Base-by-base conservation (phyloP, 2,113 vertebrate species). In the Anarhynchus alexandrinus region DNA sequence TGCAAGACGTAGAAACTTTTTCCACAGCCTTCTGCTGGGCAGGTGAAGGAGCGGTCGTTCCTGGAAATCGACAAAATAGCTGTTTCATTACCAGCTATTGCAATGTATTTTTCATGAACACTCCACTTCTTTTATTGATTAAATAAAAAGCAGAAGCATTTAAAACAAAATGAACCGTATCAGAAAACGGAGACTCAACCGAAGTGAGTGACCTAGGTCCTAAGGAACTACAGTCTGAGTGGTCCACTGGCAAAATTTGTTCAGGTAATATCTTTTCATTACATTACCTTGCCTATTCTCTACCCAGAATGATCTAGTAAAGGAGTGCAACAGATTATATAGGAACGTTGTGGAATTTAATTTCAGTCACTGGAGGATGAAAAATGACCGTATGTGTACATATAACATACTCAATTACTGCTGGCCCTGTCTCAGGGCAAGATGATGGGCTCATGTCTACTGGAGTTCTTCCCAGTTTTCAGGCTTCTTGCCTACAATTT, bases 1-100 rank as follows among this genome's bases (percentile, higher is more conserved):
- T 99, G 99, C 30, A 99, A 98, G 72, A 99, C 99, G 5, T 99
- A 99, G 98, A 99, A 99, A 78, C 99, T 99, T 98, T 99, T 99
- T 59, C 99, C 99, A 97, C 99, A 99, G 82, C 99, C 99, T 97
- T 99, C 99, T 25, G 99, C 99, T 42, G 98, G 98, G 59, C 99
- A 99, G 92, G 98, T 98, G 97, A 99, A 99, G 88, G 99, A 99
- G 42, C 99, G 99, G 95, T 99, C 99, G 1, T 99, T 99, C 97
- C 99, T 99, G 93, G 17, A 74, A 95, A 90, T 59, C 86, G 95
- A 83, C 36, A 92, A 73, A 82, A 83, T 2, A 90, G n/a, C 74
- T 76, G 29, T 76, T 94, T 89, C 49, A 77, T 38, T 70, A 76
- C 52, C 57, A 70, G 43, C 43, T 43, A 32, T 38, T 45, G 52